Evolutionary conservation across 2,797 vertebrate species (phyloP).

Genomic region (Cyclura pinguis): DNA sequence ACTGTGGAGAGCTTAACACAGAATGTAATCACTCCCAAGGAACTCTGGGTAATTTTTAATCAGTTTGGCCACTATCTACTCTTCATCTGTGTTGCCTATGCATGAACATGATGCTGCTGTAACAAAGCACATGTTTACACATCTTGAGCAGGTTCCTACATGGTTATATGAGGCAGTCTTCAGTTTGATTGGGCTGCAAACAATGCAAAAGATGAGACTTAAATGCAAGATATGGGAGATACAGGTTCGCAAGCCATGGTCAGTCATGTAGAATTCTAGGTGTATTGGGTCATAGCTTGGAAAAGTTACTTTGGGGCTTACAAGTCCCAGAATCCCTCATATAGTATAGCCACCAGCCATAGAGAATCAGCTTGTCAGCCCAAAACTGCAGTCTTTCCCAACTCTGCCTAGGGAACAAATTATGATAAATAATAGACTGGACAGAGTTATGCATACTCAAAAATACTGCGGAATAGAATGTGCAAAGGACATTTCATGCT

Average conservation of each 20-base stretch:
- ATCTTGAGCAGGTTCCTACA: neutral
- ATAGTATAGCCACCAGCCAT: neutral
- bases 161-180: neutral
- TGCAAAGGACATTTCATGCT: neutral
- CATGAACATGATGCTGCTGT: neutral
- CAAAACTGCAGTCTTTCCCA: neutral
- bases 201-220: neutral
- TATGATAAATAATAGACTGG: neutral
- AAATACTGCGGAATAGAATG: neutral
- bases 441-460: neutral
- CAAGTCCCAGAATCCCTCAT: too few species aligned
- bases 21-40: neutral
- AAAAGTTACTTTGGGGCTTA: neutral
- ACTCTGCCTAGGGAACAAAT: neutral
- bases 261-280: neutral
- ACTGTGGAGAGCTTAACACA: slow-evolving; percentile 6
- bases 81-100: neutral
- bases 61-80: neutral
- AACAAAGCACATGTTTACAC: neutral
- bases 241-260: neutral
- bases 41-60: slow-evolving; percentile 8
- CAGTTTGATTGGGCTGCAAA: neutral
- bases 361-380: neutral
- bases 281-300: neutral
- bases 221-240: neutral